Conservation (phyloP, 2,888 invertebrate species). For the Rhagophthalmus giganteus region DNA sequence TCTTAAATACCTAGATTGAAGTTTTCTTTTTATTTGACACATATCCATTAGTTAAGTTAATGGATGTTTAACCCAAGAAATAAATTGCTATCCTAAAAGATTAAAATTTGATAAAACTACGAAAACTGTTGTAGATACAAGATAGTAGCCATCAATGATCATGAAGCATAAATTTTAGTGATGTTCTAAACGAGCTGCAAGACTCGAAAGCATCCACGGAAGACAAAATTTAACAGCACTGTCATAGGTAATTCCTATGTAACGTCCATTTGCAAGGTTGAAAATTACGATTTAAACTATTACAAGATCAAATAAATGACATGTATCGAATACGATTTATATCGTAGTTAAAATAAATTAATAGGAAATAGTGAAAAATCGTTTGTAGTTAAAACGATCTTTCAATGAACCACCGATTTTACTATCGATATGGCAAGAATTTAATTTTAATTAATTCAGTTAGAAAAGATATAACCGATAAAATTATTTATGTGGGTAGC, state of each 20-base stretch:
- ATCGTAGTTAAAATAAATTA: neutral
- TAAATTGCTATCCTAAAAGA: slow-evolving; percentile 41
- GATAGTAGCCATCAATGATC: slow-evolving; percentile 51
- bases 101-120: slow-evolving; percentile 50
- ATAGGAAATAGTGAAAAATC: neutral
- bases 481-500: no score
- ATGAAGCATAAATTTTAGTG: slow-evolving; percentile 39
- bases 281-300: no score
- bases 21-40: slow-evolving; percentile 39
- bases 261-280: no score
- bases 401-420: no score
- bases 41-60: slow-evolving; percentile 43
- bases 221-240: no score
- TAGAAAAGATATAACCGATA: no score
- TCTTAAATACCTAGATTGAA: slow-evolving; percentile 37
- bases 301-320: no score
- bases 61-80: slow-evolving; percentile 38
- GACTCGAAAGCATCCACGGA: neutral
- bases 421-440: no score
- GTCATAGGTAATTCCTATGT: no score
- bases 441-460: no score
- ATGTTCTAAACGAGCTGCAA: neutral
- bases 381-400: no score
- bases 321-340: neutral
- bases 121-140: slow-evolving; percentile 53